Percentiles rank a stretch among this genome's conserved stretches.
Conservation (phyloP, 2,888 invertebrate species). For the Sisyra nigra region DNA sequence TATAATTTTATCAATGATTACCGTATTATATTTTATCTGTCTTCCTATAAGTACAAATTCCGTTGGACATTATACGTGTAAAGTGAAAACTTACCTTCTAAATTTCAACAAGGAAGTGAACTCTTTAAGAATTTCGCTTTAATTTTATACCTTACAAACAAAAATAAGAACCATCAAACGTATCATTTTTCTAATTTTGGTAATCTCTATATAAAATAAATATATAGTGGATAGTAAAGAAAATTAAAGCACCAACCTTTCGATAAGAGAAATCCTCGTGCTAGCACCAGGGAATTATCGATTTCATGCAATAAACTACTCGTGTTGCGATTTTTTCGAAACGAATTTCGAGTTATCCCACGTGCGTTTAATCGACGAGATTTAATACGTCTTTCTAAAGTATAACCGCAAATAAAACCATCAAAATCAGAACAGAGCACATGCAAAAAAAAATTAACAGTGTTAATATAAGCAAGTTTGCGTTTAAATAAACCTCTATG, state of each 20-base stretch:
- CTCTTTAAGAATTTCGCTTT: background rate
- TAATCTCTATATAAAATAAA: background rate
- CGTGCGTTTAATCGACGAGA: constrained; percentile 1
- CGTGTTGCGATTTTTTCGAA: constrained; percentile 12
- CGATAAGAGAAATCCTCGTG: constrained; percentile 43
- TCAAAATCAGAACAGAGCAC: background rate
- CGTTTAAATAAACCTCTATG: background rate
- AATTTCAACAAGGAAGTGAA: background rate
- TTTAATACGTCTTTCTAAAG: constrained; percentile 3
- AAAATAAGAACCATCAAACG: too few species aligned
- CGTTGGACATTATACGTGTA: too few species aligned
- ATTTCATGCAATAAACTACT: constrained; percentile 42
- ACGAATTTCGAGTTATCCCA: too few species aligned
- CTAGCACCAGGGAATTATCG: constrained; percentile 37
- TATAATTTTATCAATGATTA: too few species aligned
- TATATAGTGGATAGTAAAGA: background rate
- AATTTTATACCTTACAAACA: too few species aligned
- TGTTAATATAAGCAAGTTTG: background rate
- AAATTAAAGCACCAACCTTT: constrained; percentile 23
- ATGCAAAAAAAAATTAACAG: background rate
- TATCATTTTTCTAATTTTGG: background rate
- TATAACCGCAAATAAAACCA: background rate
- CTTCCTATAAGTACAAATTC: too few species aligned
- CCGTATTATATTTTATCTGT: too few species aligned
- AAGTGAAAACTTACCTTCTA: too few species aligned